phyloP scores from a whole-genome alignment of 1,140 invertebrate species.

The Pentalonia nigronervosa region DNA sequence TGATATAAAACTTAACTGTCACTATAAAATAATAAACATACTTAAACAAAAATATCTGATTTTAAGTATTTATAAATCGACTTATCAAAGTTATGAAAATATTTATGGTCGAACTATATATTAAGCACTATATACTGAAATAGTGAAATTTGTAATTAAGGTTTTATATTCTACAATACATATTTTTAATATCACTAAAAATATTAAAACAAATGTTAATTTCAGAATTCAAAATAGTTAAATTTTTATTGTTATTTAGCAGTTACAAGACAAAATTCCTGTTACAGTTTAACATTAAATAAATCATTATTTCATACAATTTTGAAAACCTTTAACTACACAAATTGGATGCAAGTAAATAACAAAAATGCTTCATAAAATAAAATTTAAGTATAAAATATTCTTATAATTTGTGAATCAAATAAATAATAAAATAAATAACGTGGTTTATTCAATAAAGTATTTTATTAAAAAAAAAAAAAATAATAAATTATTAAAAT shows the following conservation, averaged over 20 bases:
- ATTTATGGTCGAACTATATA: background rate
- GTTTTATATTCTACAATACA: background rate
- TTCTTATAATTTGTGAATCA: background rate
- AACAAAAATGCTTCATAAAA: background rate
- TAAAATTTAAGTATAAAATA: background rate
- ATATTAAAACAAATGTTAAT: background rate
- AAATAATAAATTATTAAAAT: constrained; percentile 31
- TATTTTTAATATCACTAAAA: background rate
- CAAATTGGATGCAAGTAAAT: background rate
- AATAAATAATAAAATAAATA: background rate
- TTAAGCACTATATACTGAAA: background rate
- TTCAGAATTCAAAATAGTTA: background rate
- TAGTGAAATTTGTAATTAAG: background rate
- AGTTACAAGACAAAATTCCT: background rate
- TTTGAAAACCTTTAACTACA: background rate
- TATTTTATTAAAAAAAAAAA: constrained; percentile 34
- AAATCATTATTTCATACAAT: background rate
- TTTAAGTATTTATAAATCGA: background rate
- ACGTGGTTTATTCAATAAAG: background rate
- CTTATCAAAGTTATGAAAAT: background rate
- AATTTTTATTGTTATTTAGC: background rate
- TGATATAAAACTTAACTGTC: background rate
- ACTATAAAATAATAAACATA: constrained; percentile 10
- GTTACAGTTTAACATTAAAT: background rate
- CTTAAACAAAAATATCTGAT: background rate